Evolutionary conservation across 2,113 vertebrate genomes (phyloP).

Genomic region (Circaetus gallicus): DNA sequence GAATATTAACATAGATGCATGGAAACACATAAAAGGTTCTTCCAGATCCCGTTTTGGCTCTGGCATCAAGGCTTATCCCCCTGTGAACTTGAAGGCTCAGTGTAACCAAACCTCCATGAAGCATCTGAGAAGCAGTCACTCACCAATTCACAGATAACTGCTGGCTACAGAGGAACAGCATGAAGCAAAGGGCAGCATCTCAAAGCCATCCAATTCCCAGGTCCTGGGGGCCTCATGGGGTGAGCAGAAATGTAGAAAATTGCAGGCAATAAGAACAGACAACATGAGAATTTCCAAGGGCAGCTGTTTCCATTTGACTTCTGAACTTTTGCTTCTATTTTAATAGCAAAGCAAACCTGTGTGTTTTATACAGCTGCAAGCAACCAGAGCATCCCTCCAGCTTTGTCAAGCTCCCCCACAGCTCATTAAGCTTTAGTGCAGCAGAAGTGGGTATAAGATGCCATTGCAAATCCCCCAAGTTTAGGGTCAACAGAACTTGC

Average conservation of each 20-base stretch:
- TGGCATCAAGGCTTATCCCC: not conserved
- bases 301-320: not conserved
- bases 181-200: not conserved
- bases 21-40: not conserved
- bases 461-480: not conserved
- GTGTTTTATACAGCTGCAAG: not conserved
- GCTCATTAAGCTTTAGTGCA: not conserved
- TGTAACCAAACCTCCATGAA: not conserved
- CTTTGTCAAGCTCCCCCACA: not conserved
- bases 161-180: not conserved
- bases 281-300: not conserved
- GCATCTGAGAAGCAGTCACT: not conserved
- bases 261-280: not conserved
- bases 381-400: not conserved
- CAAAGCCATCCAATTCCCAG: not conserved
- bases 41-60: not conserved
- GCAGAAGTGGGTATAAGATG: not conserved
- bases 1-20: not conserved
- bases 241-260: not conserved
- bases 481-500: not conserved
- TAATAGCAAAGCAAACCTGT: not conserved
- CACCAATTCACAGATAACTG: not conserved
- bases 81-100: not conserved
- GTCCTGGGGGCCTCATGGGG: not conserved
- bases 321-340: not conserved